Conservation (phyloP, 1,140 invertebrate genomes). For the Brachystomella parvula region DNA sequence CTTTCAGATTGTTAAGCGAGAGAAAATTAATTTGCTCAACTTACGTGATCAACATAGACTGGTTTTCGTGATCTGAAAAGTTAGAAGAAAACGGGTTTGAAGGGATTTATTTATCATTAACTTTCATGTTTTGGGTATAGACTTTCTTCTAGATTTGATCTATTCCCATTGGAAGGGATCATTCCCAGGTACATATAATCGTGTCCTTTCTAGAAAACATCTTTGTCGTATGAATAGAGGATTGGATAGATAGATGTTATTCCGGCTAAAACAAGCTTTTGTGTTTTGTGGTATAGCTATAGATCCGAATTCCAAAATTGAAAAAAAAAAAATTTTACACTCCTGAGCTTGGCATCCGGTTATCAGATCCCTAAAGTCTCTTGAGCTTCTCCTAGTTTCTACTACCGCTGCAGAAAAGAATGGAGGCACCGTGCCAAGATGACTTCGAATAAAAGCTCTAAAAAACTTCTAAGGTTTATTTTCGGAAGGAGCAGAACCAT, state of each 20-base stretch:
- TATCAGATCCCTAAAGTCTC: not conserved
- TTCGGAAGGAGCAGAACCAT: slow-evolving; percentile 19
- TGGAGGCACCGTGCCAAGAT: slow-evolving; percentile 17
- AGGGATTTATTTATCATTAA: slow-evolving; percentile 14
- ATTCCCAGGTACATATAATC: too few relatives aligned
- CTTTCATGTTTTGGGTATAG: slow-evolving; percentile 5
- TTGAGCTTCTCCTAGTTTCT: too few relatives aligned
- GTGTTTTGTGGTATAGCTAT: too few relatives aligned
- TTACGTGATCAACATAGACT: slow-evolving; percentile 98
- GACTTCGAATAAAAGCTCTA: too few relatives aligned
- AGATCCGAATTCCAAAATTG: slow-evolving; percentile 6
- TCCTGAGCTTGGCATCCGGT: not conserved
- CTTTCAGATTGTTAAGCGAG: too few relatives aligned
- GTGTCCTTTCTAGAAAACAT: too few relatives aligned
- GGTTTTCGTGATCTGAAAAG: slow-evolving; percentile 79
- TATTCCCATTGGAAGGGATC: too few relatives aligned
- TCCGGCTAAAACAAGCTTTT: too few relatives aligned
- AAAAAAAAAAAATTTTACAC: slow-evolving; percentile 8
- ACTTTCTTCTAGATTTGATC: too few relatives aligned
- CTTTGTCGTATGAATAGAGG: too few relatives aligned
- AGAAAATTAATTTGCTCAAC: too few relatives aligned
- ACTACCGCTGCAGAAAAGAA: slow-evolving; percentile 1
- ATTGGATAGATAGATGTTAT: too few relatives aligned
- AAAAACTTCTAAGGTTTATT: slow-evolving; percentile 22
- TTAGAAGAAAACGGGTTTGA: slow-evolving; percentile 39